Conservation (phyloP, 1,140 invertebrate species). For the Camponotus vicinus region DNA sequence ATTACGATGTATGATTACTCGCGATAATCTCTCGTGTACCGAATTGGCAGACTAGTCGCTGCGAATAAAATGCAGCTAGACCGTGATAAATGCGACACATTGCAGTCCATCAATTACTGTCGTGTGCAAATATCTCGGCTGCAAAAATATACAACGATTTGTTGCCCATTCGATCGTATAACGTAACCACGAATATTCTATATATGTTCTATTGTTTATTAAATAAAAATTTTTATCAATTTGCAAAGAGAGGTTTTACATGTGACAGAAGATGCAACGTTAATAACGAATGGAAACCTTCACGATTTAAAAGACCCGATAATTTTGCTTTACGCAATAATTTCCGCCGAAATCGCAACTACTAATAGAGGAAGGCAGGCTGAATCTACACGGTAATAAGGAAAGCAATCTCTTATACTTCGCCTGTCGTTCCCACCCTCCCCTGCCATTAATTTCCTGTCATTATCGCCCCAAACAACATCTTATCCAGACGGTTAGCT, state of each 20-base stretch:
- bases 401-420: constrained; percentile 72
- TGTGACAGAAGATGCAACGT: not conserved
- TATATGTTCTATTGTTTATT: not conserved
- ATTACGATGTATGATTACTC: constrained; percentile 9
- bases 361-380: constrained; percentile 25
- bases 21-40: constrained; percentile 1
- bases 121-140: constrained; percentile 25
- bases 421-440: constrained; percentile 16
- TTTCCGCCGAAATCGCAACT: constrained; percentile 31
- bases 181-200: not conserved
- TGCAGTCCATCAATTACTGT: constrained; percentile 54
- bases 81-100: constrained; percentile 25
- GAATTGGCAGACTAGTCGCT: not conserved
- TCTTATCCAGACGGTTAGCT: constrained; percentile 61
- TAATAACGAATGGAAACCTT: not conserved
- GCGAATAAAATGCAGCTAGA: constrained; percentile 24
- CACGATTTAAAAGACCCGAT: not conserved
- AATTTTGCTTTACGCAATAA: constrained; percentile 33
- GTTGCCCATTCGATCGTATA: not conserved
- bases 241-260: not conserved
- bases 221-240: not conserved
- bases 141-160: constrained; percentile 42
- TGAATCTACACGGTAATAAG: constrained; percentile 68
- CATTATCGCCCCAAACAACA: constrained; percentile 65
- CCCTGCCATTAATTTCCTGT: constrained; percentile 69